These are phyloP conservation scores for Notothenia rossii DNA, from an alignment of 2,113 vertebrate genomes.

Conservation along the genomic window DNA sequence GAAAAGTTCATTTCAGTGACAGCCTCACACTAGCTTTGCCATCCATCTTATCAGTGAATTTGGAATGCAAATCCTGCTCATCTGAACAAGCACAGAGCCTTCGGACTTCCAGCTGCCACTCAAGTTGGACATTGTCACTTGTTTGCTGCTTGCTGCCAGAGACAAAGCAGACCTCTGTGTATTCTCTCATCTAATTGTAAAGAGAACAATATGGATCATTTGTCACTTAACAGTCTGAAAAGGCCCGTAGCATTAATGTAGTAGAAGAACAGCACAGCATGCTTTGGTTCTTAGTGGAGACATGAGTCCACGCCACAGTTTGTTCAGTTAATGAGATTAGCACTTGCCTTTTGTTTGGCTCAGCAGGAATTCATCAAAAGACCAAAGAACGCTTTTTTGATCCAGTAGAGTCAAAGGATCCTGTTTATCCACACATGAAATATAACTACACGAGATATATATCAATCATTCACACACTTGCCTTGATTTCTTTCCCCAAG, in stretches of 20 bases:
- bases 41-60: neutral
- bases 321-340: conserved; percentile 31
- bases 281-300: conserved; percentile 13
- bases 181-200: neutral
- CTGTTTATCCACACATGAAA: neutral
- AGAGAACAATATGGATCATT: neutral
- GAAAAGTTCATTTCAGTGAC: conserved; percentile 7
- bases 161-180: conserved; percentile 14
- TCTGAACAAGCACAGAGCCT: neutral
- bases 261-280: conserved; percentile 21
- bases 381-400: conserved; percentile 24
- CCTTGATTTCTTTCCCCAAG: conserved; percentile 47
- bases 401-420: neutral
- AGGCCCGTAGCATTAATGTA: conserved; percentile 2
- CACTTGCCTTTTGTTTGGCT: conserved; percentile 28
- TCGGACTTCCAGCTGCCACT: neutral
- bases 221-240: conserved; percentile 35
- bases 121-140: conserved; percentile 12
- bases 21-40: neutral
- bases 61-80: neutral
- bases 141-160: neutral
- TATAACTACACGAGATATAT: neutral
- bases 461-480: neutral
- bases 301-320: conserved; percentile 6
- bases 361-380: conserved; percentile 44